Percentiles rank a stretch among this genome's conserved stretches.
Conservation (phyloP, 2,113 vertebrate species). For the Poicephalus gulielmi region DNA sequence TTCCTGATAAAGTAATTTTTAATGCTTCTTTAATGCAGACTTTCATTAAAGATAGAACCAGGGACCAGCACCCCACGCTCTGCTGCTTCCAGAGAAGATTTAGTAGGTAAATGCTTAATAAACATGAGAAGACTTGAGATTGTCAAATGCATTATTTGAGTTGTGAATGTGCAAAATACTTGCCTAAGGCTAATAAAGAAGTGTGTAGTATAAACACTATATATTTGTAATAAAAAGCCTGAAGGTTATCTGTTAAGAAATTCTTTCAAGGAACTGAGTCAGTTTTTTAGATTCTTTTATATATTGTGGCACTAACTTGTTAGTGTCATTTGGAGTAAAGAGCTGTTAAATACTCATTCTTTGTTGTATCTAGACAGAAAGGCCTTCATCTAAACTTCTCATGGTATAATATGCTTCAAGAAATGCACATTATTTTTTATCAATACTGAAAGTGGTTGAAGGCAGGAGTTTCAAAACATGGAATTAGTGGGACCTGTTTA, state of each 20-base stretch:
- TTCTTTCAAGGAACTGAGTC: neutral
- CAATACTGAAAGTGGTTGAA: neutral
- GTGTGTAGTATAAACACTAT: slow-evolving; percentile 15
- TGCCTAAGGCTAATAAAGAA: slow-evolving; percentile 23
- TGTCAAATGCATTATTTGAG: slow-evolving; percentile 48
- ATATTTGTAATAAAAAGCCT: slow-evolving; percentile 29
- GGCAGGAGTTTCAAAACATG: neutral
- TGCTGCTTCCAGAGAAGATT: slow-evolving; percentile 92
- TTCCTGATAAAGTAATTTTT: slow-evolving; percentile 33
- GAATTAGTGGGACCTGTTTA: neutral
- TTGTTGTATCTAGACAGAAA: slow-evolving; percentile 40
- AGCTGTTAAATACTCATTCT: slow-evolving; percentile 12
- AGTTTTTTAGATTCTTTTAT: neutral
- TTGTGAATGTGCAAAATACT: neutral
- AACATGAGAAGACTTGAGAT: neutral
- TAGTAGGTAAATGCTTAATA: slow-evolving; percentile 80
- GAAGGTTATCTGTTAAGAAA: slow-evolving; percentile 1
- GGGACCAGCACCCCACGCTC: slow-evolving; percentile 93
- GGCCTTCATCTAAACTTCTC: neutral
- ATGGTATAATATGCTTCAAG: neutral
- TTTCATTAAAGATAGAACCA: slow-evolving; percentile 97
- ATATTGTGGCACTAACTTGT: slow-evolving; percentile 22
- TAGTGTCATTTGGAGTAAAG: slow-evolving; percentile 23
- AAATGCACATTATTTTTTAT: neutral
- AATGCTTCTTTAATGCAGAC: slow-evolving; percentile 76